Percentiles rank a stretch among this genome's conserved stretches.
These are phyloP conservation scores for Leucozona laternaria DNA, from an alignment of 2,888 invertebrate genomes.

Conservation along the genomic window DNA sequence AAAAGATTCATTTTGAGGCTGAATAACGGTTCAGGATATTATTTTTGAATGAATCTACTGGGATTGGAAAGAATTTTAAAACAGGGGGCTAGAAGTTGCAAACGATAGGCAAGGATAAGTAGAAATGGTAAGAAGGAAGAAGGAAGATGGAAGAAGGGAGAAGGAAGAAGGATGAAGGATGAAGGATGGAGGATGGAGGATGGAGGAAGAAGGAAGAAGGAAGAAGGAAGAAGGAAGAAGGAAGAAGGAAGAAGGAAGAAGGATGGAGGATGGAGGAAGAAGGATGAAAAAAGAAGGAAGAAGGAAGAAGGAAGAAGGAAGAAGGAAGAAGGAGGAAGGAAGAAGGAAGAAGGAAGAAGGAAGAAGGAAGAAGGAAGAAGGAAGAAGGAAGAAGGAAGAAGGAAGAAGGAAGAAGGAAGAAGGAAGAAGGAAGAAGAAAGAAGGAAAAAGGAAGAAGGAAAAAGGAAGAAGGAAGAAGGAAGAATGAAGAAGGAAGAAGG, in stretches of 20 bases:
- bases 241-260: neutral
- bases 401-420: neutral
- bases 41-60: neutral
- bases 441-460: neutral
- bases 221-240: neutral
- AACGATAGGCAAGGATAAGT: neutral
- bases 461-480: neutral
- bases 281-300: neutral
- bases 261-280: neutral
- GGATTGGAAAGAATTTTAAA: neutral
- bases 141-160: neutral
- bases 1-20: neutral
- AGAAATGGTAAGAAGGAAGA: neutral
- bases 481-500: neutral
- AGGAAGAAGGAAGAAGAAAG: neutral
- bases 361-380: neutral
- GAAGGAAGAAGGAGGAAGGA: neutral
- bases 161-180: neutral
- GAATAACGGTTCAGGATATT: neutral
- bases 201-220: neutral
- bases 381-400: neutral
- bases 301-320: neutral
- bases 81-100: neutral
- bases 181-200: neutral
- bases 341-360: neutral